Conservation (phyloP, 37 sponge, comb jelly and placozoan species). For the Tethya wilhelma region DNA sequence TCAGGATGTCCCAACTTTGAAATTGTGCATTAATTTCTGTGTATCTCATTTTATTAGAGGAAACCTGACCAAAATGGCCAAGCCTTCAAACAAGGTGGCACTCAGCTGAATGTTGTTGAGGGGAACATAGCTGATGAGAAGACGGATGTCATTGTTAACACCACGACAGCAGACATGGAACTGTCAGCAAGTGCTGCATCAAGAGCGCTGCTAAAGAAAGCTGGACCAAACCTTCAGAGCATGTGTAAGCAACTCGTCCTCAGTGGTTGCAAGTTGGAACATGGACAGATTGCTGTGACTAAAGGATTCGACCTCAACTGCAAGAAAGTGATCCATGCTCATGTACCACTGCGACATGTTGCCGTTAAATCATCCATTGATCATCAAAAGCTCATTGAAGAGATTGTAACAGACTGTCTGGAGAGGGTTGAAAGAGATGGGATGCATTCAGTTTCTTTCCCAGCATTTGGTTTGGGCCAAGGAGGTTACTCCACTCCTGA, state of each 20-base stretch:
- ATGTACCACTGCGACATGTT: not conserved
- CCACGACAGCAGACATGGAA: conserved; percentile 29
- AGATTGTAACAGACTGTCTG: conserved; percentile 26
- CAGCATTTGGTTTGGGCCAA: conserved; percentile 44
- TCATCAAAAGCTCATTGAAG: not conserved
- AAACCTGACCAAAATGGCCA: not conserved
- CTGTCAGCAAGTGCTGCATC: conserved; percentile 6
- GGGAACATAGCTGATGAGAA: conserved; percentile 42
- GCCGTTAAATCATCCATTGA: not conserved
- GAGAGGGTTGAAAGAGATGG: conserved; percentile 21
- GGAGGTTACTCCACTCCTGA: conserved; percentile 17
- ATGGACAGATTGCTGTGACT: conserved; percentile 20
- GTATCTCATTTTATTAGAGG: too few relatives aligned
- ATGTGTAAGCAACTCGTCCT: conserved; percentile 10
- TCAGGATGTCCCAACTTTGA: too few relatives aligned
- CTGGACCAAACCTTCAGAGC: conserved; percentile 30
- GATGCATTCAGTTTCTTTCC: conserved; percentile 24
- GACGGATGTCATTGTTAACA: conserved; percentile 61
- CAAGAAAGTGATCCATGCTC: conserved; percentile 45
- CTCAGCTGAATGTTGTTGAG: conserved; percentile 1
- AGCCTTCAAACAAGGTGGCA: conserved; percentile 10
- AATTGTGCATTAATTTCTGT: too few relatives aligned
- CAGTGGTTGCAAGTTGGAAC: conserved; percentile 10
- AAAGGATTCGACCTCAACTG: conserved; percentile 50
- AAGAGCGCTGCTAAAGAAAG: conserved; percentile 34